These are phyloP conservation scores for Smithornis capensis DNA, from an alignment of 2,113 vertebrate genomes.

Conservation along the genomic window DNA sequence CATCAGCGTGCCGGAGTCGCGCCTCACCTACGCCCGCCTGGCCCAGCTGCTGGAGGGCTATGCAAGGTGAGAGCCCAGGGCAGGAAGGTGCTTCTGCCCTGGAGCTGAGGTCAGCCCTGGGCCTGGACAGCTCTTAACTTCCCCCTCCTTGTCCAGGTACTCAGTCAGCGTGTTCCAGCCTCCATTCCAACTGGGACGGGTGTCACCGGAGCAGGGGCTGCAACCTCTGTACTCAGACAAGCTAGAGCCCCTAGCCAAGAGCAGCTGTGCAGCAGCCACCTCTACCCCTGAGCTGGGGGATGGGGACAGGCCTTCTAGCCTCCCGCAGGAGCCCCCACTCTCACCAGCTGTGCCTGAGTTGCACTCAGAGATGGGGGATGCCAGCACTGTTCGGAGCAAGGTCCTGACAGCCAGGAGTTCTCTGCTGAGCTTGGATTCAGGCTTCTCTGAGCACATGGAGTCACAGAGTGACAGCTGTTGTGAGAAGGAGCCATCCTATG, in stretches of 20 bases:
- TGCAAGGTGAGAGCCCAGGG: constrained; percentile 80
- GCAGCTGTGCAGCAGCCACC: constrained; percentile 41
- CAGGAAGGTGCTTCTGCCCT: background rate
- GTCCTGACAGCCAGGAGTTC: constrained; percentile 67
- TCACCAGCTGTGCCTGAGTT: constrained; percentile 58
- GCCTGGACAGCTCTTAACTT: background rate
- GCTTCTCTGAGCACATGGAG: constrained; percentile 81
- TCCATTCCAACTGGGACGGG: constrained; percentile 88
- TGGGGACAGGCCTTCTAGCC: constrained; percentile 51
- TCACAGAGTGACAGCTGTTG: constrained; percentile 71
- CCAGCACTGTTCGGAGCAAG: constrained; percentile 50
- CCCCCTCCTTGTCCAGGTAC: constrained; percentile 72
- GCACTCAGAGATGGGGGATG: constrained; percentile 49
- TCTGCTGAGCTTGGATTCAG: constrained; percentile 79
- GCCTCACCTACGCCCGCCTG: constrained; percentile 88
- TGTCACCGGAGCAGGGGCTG: constrained; percentile 81
- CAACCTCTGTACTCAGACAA: constrained; percentile 62
- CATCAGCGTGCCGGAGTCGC: constrained; percentile 90
- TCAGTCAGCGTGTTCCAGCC: constrained; percentile 97
- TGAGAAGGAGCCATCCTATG: constrained; percentile 87
- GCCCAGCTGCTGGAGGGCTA: constrained; percentile 92
- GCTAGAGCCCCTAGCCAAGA: constrained; percentile 56
- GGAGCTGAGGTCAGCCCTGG: background rate
- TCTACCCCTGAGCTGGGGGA: constrained; percentile 62
- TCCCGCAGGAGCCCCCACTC: constrained; percentile 63